Base-by-base conservation (phyloP, 2,888 invertebrate genomes). In the Macrosiphum euphorbiae region DNA sequence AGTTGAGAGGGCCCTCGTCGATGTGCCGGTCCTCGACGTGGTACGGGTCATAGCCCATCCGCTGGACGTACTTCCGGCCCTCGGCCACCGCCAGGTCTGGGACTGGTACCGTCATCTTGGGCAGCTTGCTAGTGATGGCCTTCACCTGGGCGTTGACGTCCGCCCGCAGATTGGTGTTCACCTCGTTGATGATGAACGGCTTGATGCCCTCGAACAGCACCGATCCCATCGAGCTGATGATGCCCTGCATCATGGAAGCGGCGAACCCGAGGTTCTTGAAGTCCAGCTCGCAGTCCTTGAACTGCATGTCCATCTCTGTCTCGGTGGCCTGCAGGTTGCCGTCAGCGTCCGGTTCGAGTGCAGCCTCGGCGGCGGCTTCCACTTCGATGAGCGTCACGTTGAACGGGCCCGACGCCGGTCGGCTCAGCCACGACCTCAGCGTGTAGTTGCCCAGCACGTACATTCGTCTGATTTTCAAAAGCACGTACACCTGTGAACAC, bases 171-270 rank as follows among this genome's bases (percentile, higher is more conserved):
- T 97, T 97, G 1, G 97, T 97, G 95, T 98, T 98, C 0, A 98
- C 97, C 96, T 98, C 97, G 95, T 97, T 97, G 35, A 98, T 96
- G 94, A 98, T 97, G 95, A 97, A 97, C 0, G 98, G 98, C 95
- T 98, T 98, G 95, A 98, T 97, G 11, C 98, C 97, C 95, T 98
- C 98, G 95, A 98, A 98, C 24, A 98, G 96, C 94, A 98, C 97
- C 35, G 97, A 97, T 0, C 98, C 98, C 0, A 98, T 97, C 0
- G 98, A 97, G 96, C 98, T 98, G 85, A 98, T 97, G 86, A 98
- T 96, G 0, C 98, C 97, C 95, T 98, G 97, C 94, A 97, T 96
- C 94, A 97, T 96, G 86, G 97, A 96, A 1, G 97, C 98, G 98
- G 96, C 95, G 98, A 97, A 11, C 98, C 98, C 0, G 35, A 98